Conservation (phyloP, 2,797 vertebrate species). For the Tiaroga cobitis region DNA sequence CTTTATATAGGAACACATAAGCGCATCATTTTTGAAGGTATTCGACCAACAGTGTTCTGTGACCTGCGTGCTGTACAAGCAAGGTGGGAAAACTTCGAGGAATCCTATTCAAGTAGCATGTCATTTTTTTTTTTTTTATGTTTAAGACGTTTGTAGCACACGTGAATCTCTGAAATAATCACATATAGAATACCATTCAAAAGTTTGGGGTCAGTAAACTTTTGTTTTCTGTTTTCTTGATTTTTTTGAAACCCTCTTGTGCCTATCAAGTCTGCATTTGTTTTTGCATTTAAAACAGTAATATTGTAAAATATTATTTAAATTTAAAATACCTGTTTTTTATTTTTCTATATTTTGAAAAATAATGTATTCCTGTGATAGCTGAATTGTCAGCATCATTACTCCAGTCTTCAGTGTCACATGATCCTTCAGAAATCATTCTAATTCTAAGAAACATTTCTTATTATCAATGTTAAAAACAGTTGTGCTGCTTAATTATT, state of each 20-base stretch:
- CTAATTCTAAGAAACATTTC: background rate
- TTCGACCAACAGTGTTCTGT: background rate
- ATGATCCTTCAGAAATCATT: background rate
- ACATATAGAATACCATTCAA: background rate
- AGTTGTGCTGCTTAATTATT: too few relatives aligned
- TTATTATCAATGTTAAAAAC: too few relatives aligned
- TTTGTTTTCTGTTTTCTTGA: accelerated
- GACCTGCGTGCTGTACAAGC: background rate
- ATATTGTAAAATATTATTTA: background rate
- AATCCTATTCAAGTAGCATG: background rate
- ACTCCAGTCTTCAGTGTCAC: background rate
- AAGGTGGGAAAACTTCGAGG: background rate
- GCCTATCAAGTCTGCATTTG: background rate
- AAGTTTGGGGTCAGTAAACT: background rate
- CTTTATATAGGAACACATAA: background rate
- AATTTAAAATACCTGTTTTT: background rate
- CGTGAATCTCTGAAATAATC: background rate
- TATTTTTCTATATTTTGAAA: background rate
- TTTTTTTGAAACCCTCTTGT: background rate
- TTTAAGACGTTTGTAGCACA: background rate
- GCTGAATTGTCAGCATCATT: background rate
- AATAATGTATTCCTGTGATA: too few relatives aligned
- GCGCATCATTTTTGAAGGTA: background rate
- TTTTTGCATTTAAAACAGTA: background rate
- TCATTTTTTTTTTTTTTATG: too few relatives aligned